phyloP scores from a whole-genome alignment of 1,140 invertebrate genomes.

The Euwallacea fornicatus region DNA sequence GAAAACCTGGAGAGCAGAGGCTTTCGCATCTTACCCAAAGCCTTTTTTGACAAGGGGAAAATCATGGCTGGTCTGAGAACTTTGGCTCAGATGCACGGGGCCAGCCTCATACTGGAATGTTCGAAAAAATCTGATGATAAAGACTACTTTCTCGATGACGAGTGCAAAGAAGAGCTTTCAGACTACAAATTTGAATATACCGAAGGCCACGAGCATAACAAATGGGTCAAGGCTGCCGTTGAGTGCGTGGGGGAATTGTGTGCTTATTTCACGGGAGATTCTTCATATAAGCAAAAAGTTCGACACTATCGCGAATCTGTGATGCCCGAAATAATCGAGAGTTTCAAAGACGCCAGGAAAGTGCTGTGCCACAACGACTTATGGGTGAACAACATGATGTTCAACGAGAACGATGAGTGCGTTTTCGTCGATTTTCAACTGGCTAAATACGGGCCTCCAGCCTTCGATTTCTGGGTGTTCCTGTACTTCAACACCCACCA shows the following conservation, averaged over 20 bases:
- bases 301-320: background rate
- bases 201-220: background rate
- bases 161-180: background rate
- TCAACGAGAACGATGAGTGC: conserved; percentile 24
- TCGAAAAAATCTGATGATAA: background rate
- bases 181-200: background rate
- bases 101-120: background rate
- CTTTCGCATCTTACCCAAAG: background rate
- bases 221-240: background rate
- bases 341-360: background rate
- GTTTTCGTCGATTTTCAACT: conserved; percentile 27
- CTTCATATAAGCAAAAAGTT: background rate
- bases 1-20: background rate
- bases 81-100: background rate
- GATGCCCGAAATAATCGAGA: background rate
- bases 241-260: background rate
- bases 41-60: background rate
- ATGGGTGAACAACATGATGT: conserved; percentile 27
- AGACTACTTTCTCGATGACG: background rate
- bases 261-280: background rate
- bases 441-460: conserved; percentile 24
- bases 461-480: conserved; percentile 17
- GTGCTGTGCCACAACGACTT: background rate
- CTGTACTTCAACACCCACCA: conserved; percentile 9
- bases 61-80: background rate